These are phyloP conservation scores for Paralvinella palmiformis DNA, from an alignment of 1,140 invertebrate genomes.

Conservation along the genomic window DNA sequence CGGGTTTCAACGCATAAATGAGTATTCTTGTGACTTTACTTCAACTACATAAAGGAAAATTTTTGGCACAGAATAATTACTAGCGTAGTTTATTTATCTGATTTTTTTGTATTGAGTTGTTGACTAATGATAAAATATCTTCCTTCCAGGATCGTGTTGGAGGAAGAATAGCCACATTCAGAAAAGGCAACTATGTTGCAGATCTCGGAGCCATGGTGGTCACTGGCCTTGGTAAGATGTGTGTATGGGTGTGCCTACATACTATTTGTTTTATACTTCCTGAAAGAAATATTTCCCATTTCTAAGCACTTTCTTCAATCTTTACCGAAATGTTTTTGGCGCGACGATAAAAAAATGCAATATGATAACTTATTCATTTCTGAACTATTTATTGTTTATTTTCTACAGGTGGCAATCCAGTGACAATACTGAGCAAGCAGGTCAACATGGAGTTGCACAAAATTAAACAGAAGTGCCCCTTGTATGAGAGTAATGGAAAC, in stretches of 20 bases:
- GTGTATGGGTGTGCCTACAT: background rate
- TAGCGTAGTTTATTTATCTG: too few species aligned
- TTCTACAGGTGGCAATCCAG: constrained; percentile 80
- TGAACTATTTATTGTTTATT: constrained; percentile 61
- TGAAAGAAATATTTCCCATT: background rate
- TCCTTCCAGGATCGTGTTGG: constrained; percentile 76
- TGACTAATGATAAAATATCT: too few species aligned
- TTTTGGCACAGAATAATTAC: too few species aligned
- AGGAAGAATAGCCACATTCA: constrained; percentile 91
- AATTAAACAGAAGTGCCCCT: constrained; percentile 91
- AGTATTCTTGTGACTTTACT: too few species aligned
- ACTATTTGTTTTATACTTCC: background rate
- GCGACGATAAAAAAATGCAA: too few species aligned
- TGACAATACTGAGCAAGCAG: constrained; percentile 91
- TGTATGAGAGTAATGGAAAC: constrained; percentile 89
- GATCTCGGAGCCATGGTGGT: constrained; percentile 75
- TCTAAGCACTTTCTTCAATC: too few species aligned
- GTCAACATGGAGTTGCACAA: constrained; percentile 95
- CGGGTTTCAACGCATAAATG: too few species aligned
- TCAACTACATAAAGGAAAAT: too few species aligned
- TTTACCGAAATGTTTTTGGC: too few species aligned
- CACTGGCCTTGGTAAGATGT: constrained; percentile 52
- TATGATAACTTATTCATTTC: too few species aligned
- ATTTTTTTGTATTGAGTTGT: too few species aligned
- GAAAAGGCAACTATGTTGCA: constrained; percentile 89